phyloP scores from a whole-genome alignment of 2,797 vertebrate species.

The Phoebastria nigripes region DNA sequence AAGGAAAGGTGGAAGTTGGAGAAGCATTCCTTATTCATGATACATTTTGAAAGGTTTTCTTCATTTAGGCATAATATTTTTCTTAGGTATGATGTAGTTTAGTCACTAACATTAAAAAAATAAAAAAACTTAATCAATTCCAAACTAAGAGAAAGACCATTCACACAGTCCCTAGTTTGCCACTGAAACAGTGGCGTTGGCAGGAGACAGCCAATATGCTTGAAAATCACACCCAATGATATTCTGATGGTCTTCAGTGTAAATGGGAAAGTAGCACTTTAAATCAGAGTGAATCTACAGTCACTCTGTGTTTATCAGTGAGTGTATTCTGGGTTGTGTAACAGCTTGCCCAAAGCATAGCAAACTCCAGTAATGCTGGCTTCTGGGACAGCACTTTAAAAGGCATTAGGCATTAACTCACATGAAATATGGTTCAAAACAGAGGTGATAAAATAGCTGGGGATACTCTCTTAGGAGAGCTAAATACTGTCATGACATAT shows the following conservation, averaged over 20 bases:
- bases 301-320: neutral
- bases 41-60: neutral
- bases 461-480: neutral
- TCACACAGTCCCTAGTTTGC: neutral
- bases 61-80: neutral
- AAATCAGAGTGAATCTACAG: neutral
- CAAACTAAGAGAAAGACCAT: neutral
- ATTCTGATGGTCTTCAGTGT: neutral
- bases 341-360: neutral
- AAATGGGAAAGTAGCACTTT: neutral
- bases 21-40: neutral
- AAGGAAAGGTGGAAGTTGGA: neutral
- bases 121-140: neutral
- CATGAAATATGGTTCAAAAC: neutral
- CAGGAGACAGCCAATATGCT: neutral
- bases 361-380: neutral
- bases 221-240: neutral
- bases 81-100: accelerated
- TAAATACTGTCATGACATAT: neutral
- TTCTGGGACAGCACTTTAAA: neutral
- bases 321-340: neutral
- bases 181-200: neutral
- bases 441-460: neutral
- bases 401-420: neutral
- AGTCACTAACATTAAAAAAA: neutral